Evolutionary conservation across 2,113 vertebrate genomes (phyloP).

Genomic region (Morone chrysops): DNA sequence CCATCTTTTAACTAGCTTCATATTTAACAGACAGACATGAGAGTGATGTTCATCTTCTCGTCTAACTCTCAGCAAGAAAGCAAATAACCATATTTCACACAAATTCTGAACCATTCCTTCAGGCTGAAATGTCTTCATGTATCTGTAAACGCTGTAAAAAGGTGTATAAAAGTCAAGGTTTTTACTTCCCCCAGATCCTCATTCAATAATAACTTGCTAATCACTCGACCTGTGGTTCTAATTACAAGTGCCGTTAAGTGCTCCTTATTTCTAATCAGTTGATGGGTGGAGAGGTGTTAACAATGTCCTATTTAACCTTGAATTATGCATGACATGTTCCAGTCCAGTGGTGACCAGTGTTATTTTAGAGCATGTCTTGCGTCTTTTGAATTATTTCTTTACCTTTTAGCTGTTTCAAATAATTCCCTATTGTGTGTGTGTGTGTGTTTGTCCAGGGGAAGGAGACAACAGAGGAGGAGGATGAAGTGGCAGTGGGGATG

Average conservation of each 20-base stretch:
- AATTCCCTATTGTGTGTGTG: constrained; percentile 2
- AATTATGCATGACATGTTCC: constrained; percentile 16
- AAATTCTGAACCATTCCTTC: neutral
- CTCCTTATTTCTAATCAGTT: constrained; percentile 59
- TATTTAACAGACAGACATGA: neutral
- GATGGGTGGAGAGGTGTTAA: constrained; percentile 36
- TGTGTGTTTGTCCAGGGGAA: constrained; percentile 84
- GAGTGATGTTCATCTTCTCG: neutral
- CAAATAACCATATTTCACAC: no score
- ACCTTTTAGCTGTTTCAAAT: neutral
- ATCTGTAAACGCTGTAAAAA: neutral
- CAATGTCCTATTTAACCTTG: constrained; percentile 50
- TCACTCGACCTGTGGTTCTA: constrained; percentile 67
- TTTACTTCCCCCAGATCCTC: constrained; percentile 25
- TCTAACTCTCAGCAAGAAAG: neutral
- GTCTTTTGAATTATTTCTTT: neutral
- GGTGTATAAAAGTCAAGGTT: constrained; percentile 18
- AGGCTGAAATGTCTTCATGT: neutral
- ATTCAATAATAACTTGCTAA: constrained; percentile 72
- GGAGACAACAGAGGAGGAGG: constrained; percentile 89
- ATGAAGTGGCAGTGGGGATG: constrained; percentile 90
- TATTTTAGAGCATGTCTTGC: neutral
- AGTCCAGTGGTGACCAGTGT: neutral
- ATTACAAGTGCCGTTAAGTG: constrained; percentile 63
- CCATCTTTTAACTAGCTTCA: neutral